Conservation (phyloP, 2,797 vertebrate genomes). For the Neosilurus mollespiculum region DNA sequence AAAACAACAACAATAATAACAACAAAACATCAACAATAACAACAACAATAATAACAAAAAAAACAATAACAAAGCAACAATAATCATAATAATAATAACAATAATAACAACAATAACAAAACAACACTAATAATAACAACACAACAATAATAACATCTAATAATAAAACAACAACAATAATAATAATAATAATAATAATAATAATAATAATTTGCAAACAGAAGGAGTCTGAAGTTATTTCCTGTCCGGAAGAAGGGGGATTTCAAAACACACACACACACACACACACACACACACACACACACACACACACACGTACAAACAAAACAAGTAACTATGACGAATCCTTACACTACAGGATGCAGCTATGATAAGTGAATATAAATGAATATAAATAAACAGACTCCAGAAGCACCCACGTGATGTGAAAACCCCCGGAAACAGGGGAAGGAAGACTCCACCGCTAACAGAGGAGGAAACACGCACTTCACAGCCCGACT, state of each 20-base stretch:
- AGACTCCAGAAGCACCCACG: background rate
- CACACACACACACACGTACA: background rate
- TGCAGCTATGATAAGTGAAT: too few relatives aligned
- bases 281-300: slow-evolving; percentile 2
- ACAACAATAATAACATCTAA: too few relatives aligned
- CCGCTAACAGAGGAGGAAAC: background rate
- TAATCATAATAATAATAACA: too few relatives aligned
- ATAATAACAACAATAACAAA: too few relatives aligned
- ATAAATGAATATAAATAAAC: background rate
- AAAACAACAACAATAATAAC: background rate
- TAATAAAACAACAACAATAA: too few relatives aligned
- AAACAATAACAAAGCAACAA: too few relatives aligned
- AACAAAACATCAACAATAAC: too few relatives aligned
- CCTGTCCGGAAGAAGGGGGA: slow-evolving; percentile 25
- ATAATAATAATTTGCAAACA: background rate
- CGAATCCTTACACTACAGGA: background rate
- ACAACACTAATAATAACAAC: too few relatives aligned
- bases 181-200: background rate
- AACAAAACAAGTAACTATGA: background rate
- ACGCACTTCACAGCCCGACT: background rate
- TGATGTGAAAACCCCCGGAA: background rate
- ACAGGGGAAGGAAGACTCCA: background rate
- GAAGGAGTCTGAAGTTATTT: slow-evolving; percentile 18
- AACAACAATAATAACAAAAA: too few relatives aligned
- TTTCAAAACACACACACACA: background rate